Evolutionary conservation across 2,113 vertebrate species (phyloP), one percentile per base, ranked within the genome.

Genomic region (Isurus oxyrinchus): DNA sequence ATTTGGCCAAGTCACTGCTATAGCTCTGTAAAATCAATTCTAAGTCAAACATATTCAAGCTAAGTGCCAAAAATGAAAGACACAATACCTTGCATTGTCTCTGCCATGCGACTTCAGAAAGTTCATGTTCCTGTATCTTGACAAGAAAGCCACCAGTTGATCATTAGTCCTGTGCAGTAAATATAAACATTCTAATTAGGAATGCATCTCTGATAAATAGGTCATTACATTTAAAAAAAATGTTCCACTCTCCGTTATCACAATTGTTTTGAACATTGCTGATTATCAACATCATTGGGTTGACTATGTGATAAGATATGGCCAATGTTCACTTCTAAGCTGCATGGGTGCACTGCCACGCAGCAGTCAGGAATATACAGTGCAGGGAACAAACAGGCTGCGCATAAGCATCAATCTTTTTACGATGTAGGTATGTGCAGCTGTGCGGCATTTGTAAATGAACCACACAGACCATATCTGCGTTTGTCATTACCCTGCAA

Each of bases 41-140:
- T 94, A 63, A 63, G n/a, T 63, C 59, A 61, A 91, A 91, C 7
- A 21, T 1, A 27, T 69, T 69, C 3, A 3, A 25, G 23, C 10
- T 66, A 61, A 81, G n/a, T 21, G 44, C 16, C 35, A 63, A 96
- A 35, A 19, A 44, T 16, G 27, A 86, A 40, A 53, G 25, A 44
- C 81, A 86, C 0, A 96, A 97, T 98, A 99, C 99, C 99, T 99
- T 96, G 99, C 99, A 0, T 99, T 99, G 98, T 99, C 99, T 96
- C 99, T 98, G 96, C 99, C 99, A 0, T 99, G 99, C 1, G 99
- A 99, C 97, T 99, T 99, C 97, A 99, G 97, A 98, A 99, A 99
- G 97, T 99, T 99, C 99, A 99, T 99, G 59, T 99, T 97, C 96
- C 99, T 98, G 94, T 99, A 99, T 97, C 99, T 98, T 96, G 99